Percentiles rank a stretch among this genome's conserved stretches.
Conservation (phyloP, 2,888 invertebrate species). For the Portevinia maculata region DNA sequence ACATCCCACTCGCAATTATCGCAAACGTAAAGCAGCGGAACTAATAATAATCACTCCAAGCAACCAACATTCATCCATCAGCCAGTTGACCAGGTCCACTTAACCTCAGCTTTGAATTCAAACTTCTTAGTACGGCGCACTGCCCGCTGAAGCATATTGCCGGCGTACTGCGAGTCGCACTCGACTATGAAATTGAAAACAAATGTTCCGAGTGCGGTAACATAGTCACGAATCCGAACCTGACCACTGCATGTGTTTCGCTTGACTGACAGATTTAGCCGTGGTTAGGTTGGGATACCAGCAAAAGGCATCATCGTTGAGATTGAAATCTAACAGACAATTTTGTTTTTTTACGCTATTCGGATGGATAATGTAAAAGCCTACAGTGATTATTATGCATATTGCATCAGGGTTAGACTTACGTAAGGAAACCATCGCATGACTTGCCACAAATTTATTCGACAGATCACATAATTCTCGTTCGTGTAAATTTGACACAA, state of each 20-base stretch:
- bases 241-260: slow-evolving; percentile 59
- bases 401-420: slow-evolving; percentile 5
- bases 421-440: slow-evolving; percentile 38
- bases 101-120: slow-evolving; percentile 67
- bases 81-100: slow-evolving; percentile 67
- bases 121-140: slow-evolving; percentile 51
- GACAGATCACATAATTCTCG: slow-evolving; percentile 13
- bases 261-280: slow-evolving; percentile 35
- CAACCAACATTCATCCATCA: slow-evolving; percentile 55
- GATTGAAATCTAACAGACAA: slow-evolving; percentile 14
- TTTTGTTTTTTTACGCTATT: not conserved
- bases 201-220: slow-evolving; percentile 41
- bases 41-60: slow-evolving; percentile 63
- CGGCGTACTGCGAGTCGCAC: slow-evolving; percentile 28
- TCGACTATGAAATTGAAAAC: slow-evolving; percentile 70
- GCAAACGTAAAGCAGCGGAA: slow-evolving; percentile 38
- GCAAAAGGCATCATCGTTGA: slow-evolving; percentile 19
- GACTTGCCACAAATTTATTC: slow-evolving; percentile 27
- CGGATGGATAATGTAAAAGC: slow-evolving; percentile 11
- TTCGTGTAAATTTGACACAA: slow-evolving; percentile 10
- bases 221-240: slow-evolving; percentile 5
- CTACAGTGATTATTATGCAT: slow-evolving; percentile 22
- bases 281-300: slow-evolving; percentile 25
- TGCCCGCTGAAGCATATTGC: slow-evolving; percentile 46
- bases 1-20: slow-evolving; percentile 55